These are phyloP conservation scores for Athalia rosae DNA, from an alignment of 2,888 invertebrate species.

Conservation along the genomic window DNA sequence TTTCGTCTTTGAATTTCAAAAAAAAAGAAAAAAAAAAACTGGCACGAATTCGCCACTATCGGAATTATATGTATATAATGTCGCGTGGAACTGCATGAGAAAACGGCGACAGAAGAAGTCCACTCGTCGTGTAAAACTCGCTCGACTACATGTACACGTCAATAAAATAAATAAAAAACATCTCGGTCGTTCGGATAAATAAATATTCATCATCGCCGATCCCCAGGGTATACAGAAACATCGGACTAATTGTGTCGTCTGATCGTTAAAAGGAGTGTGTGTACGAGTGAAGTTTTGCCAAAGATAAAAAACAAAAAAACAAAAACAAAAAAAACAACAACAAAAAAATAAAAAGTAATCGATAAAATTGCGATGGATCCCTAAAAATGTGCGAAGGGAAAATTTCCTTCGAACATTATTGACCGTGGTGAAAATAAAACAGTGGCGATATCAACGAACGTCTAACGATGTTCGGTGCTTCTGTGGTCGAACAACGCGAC, in stretches of 20 bases:
- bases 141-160: slow-evolving; percentile 4
- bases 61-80: not conserved
- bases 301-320: not conserved
- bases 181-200: slow-evolving; percentile 11
- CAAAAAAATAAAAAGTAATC: not conserved
- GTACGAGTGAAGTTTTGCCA: slow-evolving; percentile 34
- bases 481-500: slow-evolving; percentile 68
- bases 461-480: slow-evolving; percentile 60
- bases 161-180: not conserved
- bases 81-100: not conserved
- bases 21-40: no score
- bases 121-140: not conserved
- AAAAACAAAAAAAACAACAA: not conserved
- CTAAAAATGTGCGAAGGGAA: not conserved
- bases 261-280: not conserved
- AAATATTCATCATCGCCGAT: no score
- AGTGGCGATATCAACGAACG: no score
- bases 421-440: slow-evolving; percentile 46
- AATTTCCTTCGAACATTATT: not conserved
- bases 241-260: not conserved
- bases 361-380: not conserved
- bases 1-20: not conserved
- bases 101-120: not conserved
- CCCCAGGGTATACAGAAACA: no score
- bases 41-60: not conserved